Evolutionary conservation across 2,888 invertebrate genomes (phyloP), one percentile per base, ranked within the genome.

Genomic region (Atethmia centrago): DNA sequence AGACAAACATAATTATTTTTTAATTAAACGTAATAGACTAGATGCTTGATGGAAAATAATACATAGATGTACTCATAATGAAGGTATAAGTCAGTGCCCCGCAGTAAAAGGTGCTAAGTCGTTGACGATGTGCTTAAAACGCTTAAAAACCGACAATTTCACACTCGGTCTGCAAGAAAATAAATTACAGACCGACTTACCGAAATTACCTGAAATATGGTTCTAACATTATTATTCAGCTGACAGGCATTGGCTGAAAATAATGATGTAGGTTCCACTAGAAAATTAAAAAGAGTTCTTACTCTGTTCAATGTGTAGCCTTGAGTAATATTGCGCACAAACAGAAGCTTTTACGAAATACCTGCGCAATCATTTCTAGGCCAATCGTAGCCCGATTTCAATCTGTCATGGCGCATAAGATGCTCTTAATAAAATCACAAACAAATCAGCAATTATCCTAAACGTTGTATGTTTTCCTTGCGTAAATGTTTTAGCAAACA

Each of bases 391-490:
- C 53, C 47, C 63, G 72, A 81, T 67, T 69, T 56, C 85, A 68
- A 82, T 82, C 82, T 82, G 85, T 84, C 84, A 79, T 69, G 67
- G 70, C 65, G 51, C 25, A 70, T 67, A 71, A 82, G 82, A 74
- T 71, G 82, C 71, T 72, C 74, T 85, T 72, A 70, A 80, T 82
- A 84, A 78, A 80, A 86, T 79, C 71, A 68, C 83, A 79, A 84
- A 82, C 82, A 88, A 77, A 87, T 82, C 82, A 80, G 64, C 74
- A 62, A 85, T 84, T 81, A 89, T 80, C 77, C 78, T 83, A 77
- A 85, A 82, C 82, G 76, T 80, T 83, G 87, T 82, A 86, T 88
- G 84, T 88, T 90, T 88, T 85, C 85, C 80, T 86, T 82, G 67
- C 77, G 82, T 77, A 80, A 87, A 87, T 82, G 81, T 79, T 84